A percentile compares a stretch with the other conserved stretches of the same genome.
These are phyloP conservation scores for Sus scrofa DNA, from an alignment of 2,113 vertebrate genomes.

Conservation along the genomic window T2T-Sscrofa CM000813.6:99697001-99697500, in stretches of 20 bases:
- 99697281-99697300: too few relatives aligned
- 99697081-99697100: background rate
- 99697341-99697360: background rate
- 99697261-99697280: too few relatives aligned
- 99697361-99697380: background rate
- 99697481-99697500: background rate
- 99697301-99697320: background rate
- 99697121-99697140: background rate
- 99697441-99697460: background rate
- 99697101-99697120: background rate
- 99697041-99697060: background rate
- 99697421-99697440: background rate
- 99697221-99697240: too few relatives aligned
- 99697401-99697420: background rate
- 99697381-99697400: conserved; percentile 8
- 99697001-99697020: background rate
- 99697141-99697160: background rate
- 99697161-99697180: too few relatives aligned
- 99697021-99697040: background rate
- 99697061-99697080: background rate
- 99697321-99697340: conserved; percentile 6
- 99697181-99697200: too few relatives aligned
- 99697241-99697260: too few relatives aligned
- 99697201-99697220: too few relatives aligned
- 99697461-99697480: background rate